These are phyloP conservation scores for Prorops nasuta DNA, from an alignment of 1,140 invertebrate genomes.

Conservation along the genomic window DNA sequence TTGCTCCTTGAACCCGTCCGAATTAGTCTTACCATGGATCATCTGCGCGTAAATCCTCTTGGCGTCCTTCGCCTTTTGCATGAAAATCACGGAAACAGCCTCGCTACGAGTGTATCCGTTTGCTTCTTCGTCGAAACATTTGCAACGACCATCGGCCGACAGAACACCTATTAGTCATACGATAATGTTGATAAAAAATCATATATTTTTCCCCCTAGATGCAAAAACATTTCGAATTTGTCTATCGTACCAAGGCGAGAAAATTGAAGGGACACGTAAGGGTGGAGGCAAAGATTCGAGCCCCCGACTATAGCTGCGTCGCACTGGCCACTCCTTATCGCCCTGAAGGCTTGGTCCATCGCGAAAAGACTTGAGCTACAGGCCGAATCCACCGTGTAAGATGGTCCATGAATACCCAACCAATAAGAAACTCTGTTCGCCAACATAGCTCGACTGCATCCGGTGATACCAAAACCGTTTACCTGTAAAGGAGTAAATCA, in stretches of 20 bases:
- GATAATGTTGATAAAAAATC: not conserved
- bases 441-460: conserved; percentile 86
- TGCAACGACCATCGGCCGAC: conserved; percentile 81
- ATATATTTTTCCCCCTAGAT: not conserved
- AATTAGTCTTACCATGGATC: conserved; percentile 70
- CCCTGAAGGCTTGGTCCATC: conserved; percentile 76
- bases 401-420: conserved; percentile 72
- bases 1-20: conserved; percentile 81
- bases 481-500: conserved; percentile 26
- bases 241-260: conserved; percentile 45
- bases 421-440: conserved; percentile 84
- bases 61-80: conserved; percentile 80
- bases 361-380: conserved; percentile 88
- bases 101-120: conserved; percentile 77
- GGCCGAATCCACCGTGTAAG: conserved; percentile 82
- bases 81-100: conserved; percentile 72
- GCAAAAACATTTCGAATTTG: not conserved
- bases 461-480: conserved; percentile 54
- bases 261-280: conserved; percentile 82
- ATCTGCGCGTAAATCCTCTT: conserved; percentile 73
- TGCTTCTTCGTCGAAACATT: conserved; percentile 83
- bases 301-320: conserved; percentile 88
- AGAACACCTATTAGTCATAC: conserved; percentile 71
- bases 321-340: conserved; percentile 74
- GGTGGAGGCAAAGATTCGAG: conserved; percentile 80